A percentile compares a stretch with the other conserved stretches of the same genome.
phyloP scores from a whole-genome alignment of 2,888 invertebrate genomes.

The Amphipoea oculea region DNA sequence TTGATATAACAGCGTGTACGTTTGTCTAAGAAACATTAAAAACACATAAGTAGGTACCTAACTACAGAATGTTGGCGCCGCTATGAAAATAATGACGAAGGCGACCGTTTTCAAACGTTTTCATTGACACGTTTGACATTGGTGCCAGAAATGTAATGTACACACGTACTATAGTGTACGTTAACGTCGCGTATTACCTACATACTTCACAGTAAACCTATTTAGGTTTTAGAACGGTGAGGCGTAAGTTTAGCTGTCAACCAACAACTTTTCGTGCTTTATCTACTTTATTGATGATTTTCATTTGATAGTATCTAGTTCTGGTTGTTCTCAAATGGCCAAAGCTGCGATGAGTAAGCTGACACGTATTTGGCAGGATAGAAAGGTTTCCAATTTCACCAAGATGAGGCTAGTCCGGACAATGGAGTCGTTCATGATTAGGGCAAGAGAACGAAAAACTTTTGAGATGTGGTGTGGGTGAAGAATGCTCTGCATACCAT shows the following conservation, averaged over 20 bases:
- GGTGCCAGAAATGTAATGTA: slow-evolving; percentile 25
- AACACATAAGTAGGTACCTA: not conserved
- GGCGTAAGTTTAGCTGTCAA: not conserved
- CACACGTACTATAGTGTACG: not conserved
- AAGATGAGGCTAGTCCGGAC: too few relatives aligned
- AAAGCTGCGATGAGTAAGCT: not conserved
- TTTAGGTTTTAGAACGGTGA: not conserved
- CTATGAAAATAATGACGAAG: slow-evolving; percentile 38
- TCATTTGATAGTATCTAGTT: not conserved
- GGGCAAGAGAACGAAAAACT: not conserved
- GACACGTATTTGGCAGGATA: not conserved
- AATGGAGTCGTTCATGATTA: not conserved
- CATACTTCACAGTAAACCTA: not conserved
- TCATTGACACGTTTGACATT: slow-evolving; percentile 42
- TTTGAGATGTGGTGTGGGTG: not conserved
- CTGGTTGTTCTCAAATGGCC: not conserved
- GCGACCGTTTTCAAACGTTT: slow-evolving; percentile 23
- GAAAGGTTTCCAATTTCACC: too few relatives aligned
- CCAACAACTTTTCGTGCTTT: not conserved
- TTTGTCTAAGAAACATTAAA: slow-evolving; percentile 29
- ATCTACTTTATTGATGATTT: not conserved
- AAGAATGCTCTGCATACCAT: not conserved
- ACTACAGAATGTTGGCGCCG: slow-evolving; percentile 41
- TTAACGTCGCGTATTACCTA: not conserved
- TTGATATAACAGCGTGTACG: too few relatives aligned